Base-by-base conservation (phyloP, 2,888 invertebrate species). In the Parnassius mnemosyne region DNA sequence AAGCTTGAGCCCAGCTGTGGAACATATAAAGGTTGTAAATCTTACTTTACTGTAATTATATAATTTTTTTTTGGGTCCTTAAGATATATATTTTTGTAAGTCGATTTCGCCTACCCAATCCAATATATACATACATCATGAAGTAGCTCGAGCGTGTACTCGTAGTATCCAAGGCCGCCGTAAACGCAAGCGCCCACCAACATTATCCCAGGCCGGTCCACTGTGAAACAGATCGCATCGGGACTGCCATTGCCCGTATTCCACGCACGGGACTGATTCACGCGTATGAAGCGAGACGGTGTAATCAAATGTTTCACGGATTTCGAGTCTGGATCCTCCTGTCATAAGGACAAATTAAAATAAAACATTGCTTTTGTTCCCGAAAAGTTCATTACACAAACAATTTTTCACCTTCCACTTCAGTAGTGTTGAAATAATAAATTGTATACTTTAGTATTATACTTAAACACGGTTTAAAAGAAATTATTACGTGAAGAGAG, bases 171-270 rank as follows among this genome's bases (percentile, higher is more conserved):
- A 3, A 95, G 94, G 0, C 98, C 98, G 0, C 97, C 96, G 81
- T 97, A 99, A 43, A 98, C 95, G 73, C 96, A 96, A 3, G 96
- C 96, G 0, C 99, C 99, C 42, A 96, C 96, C 50, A 99, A 93
- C 34, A 96, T 94, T 54, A 99, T 94, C 2, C 98, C 98, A 0
- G 96, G 93, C 20, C 96, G 93, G 88, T 99, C 98, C 10, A 99
- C 98, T 46, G 96, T 95, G 78, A 99, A 98, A 75, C 97, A 97
- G 74, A 99, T 96, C 0, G 98, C 98, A 87, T 99, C 99, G 0
- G 98, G 97, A 10, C 97, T 97, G 43, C 98, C 98, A 81, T 97
- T 98, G 3, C 98, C 98, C 0, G 98, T 98, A 82, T 99, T 98
- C 99, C 99, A 99, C 0, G 97, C 96, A 53, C 97, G 94, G 56